Evolutionary conservation across 2,888 invertebrate species (phyloP), one percentile per base, ranked within the genome.

Genomic region (Metallyticus violacea): DNA sequence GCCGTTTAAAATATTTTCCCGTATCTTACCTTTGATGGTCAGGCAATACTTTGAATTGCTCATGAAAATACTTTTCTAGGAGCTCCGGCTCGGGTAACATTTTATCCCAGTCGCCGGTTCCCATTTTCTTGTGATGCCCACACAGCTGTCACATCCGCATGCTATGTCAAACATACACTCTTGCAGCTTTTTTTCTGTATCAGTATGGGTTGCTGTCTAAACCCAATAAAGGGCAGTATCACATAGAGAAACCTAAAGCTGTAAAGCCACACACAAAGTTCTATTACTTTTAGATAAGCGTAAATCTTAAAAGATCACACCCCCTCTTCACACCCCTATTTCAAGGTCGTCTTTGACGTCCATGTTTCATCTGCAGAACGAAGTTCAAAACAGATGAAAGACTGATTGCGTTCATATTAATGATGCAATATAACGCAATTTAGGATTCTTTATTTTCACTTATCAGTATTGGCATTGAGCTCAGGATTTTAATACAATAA

Each of bases 41-140:
- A 87, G 92, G 91, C 88, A 91, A 90, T 89, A 91, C 91, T 90
- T 92, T 92, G 89, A 92, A 93, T 85, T 92, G 90, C 88, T 92
- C 92, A 88, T 92, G 92, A 89, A 93, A 93, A 89, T 91, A 91
- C 90, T 91, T 91, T 86, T 91, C 92, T 86, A 92, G 91, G 89
- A 91, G 91, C 62, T 92, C 91, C 81, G 92, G 91, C 89, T 92
- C 92, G 77, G 92, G 92, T 89, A 92, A 90, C 90, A 92, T 90
- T 85, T 88, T 88, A 85, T 88, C 89, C 89, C 88, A 88, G 79
- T 87, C 88, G 28, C 88, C 88, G 62, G 87, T 82, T 29, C 88
- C 88, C 88, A 88, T 88, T 28, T 80, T 87, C 26, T n/a, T n/a
- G 26, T 3, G 26, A 78, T 22, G 22, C 22, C 0, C 15, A 15